phyloP scores from a whole-genome alignment of 2,113 vertebrate genomes.

The Coturnix japonica region DNA sequence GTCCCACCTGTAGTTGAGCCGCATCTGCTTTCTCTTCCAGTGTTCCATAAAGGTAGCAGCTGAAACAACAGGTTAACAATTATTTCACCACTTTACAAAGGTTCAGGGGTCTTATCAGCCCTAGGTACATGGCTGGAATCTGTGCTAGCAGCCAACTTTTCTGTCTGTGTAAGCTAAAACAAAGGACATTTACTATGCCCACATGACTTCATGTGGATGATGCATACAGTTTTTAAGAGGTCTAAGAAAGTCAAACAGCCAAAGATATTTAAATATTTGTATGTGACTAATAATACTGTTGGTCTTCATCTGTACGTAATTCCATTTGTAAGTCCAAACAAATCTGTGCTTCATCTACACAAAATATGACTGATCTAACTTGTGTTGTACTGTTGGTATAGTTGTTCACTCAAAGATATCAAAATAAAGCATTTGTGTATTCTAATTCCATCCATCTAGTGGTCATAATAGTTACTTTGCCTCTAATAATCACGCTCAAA shows the following conservation, averaged over 20 bases:
- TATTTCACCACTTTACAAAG: not conserved
- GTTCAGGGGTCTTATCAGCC: not conserved
- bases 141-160: not conserved
- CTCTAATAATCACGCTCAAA: not conserved
- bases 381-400: too few relatives aligned
- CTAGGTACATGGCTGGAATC: not conserved
- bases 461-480: not conserved
- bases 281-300: not conserved
- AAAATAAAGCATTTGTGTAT: not conserved
- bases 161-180: not conserved
- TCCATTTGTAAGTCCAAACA: not conserved
- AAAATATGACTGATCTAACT: not conserved
- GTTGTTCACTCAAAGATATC: not conserved
- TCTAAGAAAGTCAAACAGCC: not conserved
- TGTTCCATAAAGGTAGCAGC: conserved; percentile 98
- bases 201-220: not conserved
- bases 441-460: not conserved
- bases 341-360: not conserved
- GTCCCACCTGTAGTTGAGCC: conserved; percentile 96
- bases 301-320: not conserved
- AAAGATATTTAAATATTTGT: not conserved
- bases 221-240: not conserved
- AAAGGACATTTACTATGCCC: not conserved
- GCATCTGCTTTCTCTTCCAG: conserved; percentile 98
- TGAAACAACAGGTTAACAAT: conserved; percentile 58